These are phyloP conservation scores for Clostera curtula DNA, from an alignment of 2,888 invertebrate genomes.

Conservation along the genomic window DNA sequence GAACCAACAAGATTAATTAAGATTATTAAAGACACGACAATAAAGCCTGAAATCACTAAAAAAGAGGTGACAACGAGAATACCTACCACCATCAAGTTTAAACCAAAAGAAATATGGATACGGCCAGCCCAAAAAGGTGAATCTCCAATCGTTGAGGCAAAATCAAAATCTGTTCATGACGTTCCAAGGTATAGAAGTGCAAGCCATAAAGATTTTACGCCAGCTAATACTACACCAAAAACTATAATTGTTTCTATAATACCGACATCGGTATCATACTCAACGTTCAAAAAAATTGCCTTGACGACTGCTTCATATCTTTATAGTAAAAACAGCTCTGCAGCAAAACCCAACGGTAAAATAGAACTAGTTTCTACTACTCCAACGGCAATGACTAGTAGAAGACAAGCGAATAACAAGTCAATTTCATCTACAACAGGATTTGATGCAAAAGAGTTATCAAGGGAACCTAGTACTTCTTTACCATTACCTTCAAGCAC, in stretches of 20 bases:
- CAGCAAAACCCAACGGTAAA: slow-evolving; percentile 28
- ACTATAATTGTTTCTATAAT: slow-evolving; percentile 68
- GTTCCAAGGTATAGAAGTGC: slow-evolving; percentile 36
- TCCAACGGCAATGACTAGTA: slow-evolving; percentile 25
- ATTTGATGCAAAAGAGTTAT: background rate
- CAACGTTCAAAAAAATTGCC: slow-evolving; percentile 60
- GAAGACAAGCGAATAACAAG: slow-evolving; percentile 13
- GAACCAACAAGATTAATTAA: slow-evolving; percentile 12
- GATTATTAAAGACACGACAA: slow-evolving; percentile 17
- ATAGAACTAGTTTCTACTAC: slow-evolving; percentile 29
- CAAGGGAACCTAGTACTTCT: slow-evolving; percentile 17
- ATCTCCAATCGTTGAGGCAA: slow-evolving; percentile 39
- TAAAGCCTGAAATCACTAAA: slow-evolving; percentile 31
- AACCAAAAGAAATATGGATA: slow-evolving; percentile 71
- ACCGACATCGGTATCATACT: slow-evolving; percentile 63
- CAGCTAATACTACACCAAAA: slow-evolving; percentile 51
- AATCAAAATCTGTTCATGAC: slow-evolving; percentile 39
- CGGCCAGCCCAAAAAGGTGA: slow-evolving; percentile 69
- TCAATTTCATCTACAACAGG: slow-evolving; percentile 4
- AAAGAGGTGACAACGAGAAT: slow-evolving; percentile 42
- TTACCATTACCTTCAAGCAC: slow-evolving; percentile 10
- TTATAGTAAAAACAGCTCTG: slow-evolving; percentile 30
- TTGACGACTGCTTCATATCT: slow-evolving; percentile 47
- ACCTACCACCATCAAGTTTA: slow-evolving; percentile 53
- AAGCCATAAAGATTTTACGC: slow-evolving; percentile 38